phyloP scores from a whole-genome alignment of 2,113 vertebrate genomes.

The Podarcis raffonei region DNA sequence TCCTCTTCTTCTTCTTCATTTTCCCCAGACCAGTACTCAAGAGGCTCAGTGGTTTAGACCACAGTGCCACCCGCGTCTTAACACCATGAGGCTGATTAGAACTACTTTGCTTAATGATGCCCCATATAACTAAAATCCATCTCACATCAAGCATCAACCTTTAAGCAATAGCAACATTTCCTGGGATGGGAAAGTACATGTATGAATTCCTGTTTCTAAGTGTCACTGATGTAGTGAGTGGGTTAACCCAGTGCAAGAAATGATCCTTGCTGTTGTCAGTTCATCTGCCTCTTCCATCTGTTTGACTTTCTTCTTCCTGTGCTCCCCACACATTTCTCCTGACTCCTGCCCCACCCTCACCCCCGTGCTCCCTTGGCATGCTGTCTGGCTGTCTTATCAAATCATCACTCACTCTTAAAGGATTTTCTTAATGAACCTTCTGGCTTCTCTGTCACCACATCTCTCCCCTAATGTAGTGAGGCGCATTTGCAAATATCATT shows the following conservation, averaged over 20 bases:
- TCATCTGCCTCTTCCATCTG: constrained; percentile 12
- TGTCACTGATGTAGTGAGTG: not conserved
- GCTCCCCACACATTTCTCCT: not conserved
- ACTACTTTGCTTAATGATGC: too few relatives aligned
- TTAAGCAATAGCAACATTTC: not conserved
- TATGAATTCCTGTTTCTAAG: not conserved
- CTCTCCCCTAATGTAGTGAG: not conserved
- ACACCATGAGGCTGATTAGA: too few relatives aligned
- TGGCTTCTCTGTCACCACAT: not conserved
- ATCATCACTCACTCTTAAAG: not conserved
- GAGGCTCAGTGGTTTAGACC: too few relatives aligned
- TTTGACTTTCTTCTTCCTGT: not conserved
- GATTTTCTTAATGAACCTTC: not conserved
- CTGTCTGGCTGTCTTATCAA: not conserved
- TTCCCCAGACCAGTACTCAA: too few relatives aligned
- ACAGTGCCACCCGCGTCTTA: too few relatives aligned
- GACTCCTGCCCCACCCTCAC: not conserved
- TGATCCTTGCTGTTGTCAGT: not conserved
- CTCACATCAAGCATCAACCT: not conserved
- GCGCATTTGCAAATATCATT: not conserved
- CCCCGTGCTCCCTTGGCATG: not conserved
- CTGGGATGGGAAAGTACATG: not conserved
- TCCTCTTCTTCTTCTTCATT: too few relatives aligned
- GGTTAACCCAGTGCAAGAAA: not conserved
- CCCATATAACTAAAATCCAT: not conserved